Evolutionary conservation across 1,140 invertebrate species (phyloP), one percentile per base, ranked within the genome.

Genomic region (Diorhabda elongata): DNA sequence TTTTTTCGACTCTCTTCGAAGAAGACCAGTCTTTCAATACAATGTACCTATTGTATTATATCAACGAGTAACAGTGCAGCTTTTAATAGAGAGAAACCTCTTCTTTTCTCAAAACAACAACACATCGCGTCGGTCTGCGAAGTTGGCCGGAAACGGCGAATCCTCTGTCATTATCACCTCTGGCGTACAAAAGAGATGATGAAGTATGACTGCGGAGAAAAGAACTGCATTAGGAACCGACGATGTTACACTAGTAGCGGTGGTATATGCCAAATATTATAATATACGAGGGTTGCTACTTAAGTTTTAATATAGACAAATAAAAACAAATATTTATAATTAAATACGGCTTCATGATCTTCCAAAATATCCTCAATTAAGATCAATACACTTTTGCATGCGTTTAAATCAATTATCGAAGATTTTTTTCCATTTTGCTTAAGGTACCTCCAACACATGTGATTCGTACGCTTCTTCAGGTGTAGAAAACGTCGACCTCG

Each of bases 81-180:
- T 66, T 68, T 73, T 71, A 65, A 71, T 66, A 70, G 68, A 56
- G 63, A 4, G 47, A n/a, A 56, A n/a, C 63, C 45, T 57, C 11
- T 60, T 42, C 58, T 60, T 5, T 42, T 60, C 61, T 71, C 70
- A 74, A 76, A 74, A 78, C 74, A 76, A 75, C 70, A 74, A 52
- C 47, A 52, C 47, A 52, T 52, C 47, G 47, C 61, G 60, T 72
- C 72, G 73, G 67, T 66, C 57, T 41, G 64, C 67, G 67, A 76
- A 77, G 74, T 75, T 78, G 75, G 75, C 75, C 77, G 76, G 76
- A 77, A 76, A 73, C 68, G 66, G 43, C 66, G 74, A 57, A 71
- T 75, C 72, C 76, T 76, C 72, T 79, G 72, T 79, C 77, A 79
- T 79, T 79, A 79, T 77, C 77, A 79, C 77, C 77, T 79, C 76